Base-by-base conservation (phyloP, 2,888 invertebrate genomes). In the Odontocerum albicorne region DNA sequence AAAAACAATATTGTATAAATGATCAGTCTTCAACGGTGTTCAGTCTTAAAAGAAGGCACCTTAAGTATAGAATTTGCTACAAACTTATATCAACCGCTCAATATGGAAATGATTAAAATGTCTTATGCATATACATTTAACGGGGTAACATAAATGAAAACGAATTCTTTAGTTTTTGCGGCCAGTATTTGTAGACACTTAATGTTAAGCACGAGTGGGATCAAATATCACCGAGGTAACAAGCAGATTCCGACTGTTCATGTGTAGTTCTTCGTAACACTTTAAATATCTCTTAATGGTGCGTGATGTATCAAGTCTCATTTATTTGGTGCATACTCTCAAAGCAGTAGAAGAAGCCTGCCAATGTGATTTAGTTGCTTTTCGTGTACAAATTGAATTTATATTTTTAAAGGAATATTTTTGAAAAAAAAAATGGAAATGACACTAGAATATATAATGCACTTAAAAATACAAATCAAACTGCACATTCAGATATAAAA, bases 401-500 rank as follows among this genome's bases (percentile, higher is more conserved):
- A 38, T 51, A 51, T 20, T 6, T 51, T 36, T 38, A 22, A n/a
- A 32, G 35, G 44, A 51, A 39, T 43, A 43, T 44, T 44, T 50
- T 50, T 50, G 20, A 36, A 38, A 17, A 22, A 44, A 39, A 20
- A 22, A 22, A 33, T n/a, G n/a, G n/a, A 22, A 51, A 51, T 44
- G 39, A 45, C 45, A 42, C 39, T 52, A 52, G 52, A 33, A 22
- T 31, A 10, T 39, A 27, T n/a, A 49, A 21, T 35, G 44, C 43
- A 46, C 53, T 46, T 53, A 40, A 53, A 33, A 47, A 32, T 49
- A 57, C 57, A 57, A 56, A 57, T 52, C 47, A 42, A 42, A 35
- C 22, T 49, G 59, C 59, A 56, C 59, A 47, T 55, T 52, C 43
- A 45, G 27, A 49, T 52, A 47, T 36, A 51, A 51, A 46, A 52